A percentile compares a stretch with the other conserved stretches of the same genome.
phyloP scores from a whole-genome alignment of 2,113 vertebrate genomes.

The Scomber japonicus region DNA sequence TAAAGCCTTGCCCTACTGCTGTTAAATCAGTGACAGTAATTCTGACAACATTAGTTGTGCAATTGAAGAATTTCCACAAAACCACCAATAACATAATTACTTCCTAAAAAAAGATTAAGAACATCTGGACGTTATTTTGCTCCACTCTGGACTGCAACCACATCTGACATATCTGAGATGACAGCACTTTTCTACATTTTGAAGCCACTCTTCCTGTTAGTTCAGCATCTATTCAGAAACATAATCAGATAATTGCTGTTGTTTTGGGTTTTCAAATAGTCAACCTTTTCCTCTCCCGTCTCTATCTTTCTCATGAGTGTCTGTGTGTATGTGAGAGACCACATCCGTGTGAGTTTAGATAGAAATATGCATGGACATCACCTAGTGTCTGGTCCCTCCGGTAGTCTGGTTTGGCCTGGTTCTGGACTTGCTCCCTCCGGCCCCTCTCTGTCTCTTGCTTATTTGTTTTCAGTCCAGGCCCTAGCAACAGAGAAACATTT shows the following conservation, averaged over 20 bases:
- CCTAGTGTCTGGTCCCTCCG: conserved; percentile 16
- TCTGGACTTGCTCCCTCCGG: conserved; percentile 40
- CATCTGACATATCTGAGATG: conserved; percentile 9
- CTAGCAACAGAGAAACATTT: conserved; percentile 81
- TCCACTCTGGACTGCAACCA: background rate
- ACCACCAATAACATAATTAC: conserved; percentile 22
- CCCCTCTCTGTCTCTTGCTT: conserved; percentile 32
- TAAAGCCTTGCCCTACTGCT: no score
- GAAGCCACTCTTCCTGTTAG: background rate
- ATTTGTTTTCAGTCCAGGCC: conserved; percentile 64
- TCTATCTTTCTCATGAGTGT: background rate
- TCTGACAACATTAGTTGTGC: conserved; percentile 25
- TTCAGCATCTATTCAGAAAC: background rate
- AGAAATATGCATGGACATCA: background rate
- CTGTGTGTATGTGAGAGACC: conserved; percentile 6
- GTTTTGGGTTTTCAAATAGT: background rate
- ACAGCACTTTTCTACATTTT: background rate
- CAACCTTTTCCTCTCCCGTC: background rate
- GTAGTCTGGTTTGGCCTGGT: conserved; percentile 20
- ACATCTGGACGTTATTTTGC: conserved; percentile 45
- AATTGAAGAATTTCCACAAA: conserved; percentile 45
- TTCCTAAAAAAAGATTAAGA: conserved; percentile 32
- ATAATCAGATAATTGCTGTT: conserved; percentile 7
- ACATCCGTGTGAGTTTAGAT: conserved; percentile 30
- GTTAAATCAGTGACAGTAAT: background rate